A percentile compares a stretch with the other conserved stretches of the same genome.
These are phyloP conservation scores for Thelaira solivaga DNA, from an alignment of 2,888 invertebrate genomes.

Conservation along the genomic window DNA sequence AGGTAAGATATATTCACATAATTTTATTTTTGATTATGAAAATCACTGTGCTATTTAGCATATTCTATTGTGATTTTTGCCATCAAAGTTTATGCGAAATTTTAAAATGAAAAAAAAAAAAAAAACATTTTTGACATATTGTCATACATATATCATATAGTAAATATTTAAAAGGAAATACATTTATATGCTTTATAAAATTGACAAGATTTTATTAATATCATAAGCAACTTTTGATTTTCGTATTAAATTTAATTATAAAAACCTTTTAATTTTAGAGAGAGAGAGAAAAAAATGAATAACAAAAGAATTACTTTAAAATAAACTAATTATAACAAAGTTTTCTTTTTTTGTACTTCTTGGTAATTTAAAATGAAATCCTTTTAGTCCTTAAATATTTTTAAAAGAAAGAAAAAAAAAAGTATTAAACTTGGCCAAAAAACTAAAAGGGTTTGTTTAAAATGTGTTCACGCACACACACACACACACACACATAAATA, in stretches of 20 bases:
- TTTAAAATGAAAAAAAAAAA: too few species aligned
- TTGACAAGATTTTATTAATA: conserved; percentile 3
- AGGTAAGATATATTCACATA: background rate
- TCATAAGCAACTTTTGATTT: conserved; percentile 2
- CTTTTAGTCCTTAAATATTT: conserved; percentile 16
- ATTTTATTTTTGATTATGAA: background rate
- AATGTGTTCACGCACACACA: too few species aligned
- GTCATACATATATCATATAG: conserved; percentile 49
- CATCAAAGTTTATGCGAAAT: conserved; percentile 38
- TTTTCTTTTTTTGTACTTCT: background rate
- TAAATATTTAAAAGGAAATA: conserved; percentile 9
- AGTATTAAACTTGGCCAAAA: conserved; percentile 22
- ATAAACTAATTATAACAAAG: conserved; percentile 51
- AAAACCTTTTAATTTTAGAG: conserved; percentile 19
- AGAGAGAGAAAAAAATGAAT: background rate
- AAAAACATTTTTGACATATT: conserved; percentile 44
- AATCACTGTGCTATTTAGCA: conserved; percentile 41
- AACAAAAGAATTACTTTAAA: conserved; percentile 30
- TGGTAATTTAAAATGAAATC: conserved; percentile 35
- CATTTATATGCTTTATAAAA: background rate
- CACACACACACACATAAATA: too few species aligned
- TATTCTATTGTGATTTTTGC: conserved; percentile 36
- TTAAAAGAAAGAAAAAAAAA: conserved; percentile 12
- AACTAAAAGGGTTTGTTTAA: conserved; percentile 22
- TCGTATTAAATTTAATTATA: conserved; percentile 45